Percentiles rank a stretch among this genome's conserved stretches.
Conservation (phyloP, 2,888 invertebrate species). For the Trichopoda pennipes region DNA sequence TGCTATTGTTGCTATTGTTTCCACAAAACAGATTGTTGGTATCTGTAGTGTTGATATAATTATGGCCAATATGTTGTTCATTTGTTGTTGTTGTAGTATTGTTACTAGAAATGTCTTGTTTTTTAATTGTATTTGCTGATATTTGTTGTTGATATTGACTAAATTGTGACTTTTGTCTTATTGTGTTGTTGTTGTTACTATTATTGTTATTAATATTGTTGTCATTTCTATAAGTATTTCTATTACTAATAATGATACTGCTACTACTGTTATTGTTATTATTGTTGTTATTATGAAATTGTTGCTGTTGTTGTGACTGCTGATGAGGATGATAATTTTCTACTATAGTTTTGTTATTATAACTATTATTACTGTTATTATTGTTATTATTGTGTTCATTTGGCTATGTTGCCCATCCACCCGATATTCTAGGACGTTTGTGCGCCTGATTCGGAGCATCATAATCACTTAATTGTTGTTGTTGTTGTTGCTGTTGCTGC, state of each 20-base stretch:
- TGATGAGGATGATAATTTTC: constrained; percentile 68
- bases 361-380: constrained; percentile 41
- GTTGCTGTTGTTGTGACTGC: constrained; percentile 69
- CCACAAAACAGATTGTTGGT: constrained; percentile 56
- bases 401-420: constrained; percentile 95
- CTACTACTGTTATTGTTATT: constrained; percentile 59
- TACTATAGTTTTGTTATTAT: constrained; percentile 62
- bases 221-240: constrained; percentile 7
- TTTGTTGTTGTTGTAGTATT: constrained; percentile 11
- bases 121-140: constrained; percentile 43
- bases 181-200: constrained; percentile 68
- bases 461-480: constrained; percentile 81
- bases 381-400: constrained; percentile 71
- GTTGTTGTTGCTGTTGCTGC: constrained; percentile 75
- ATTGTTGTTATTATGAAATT: constrained; percentile 42
- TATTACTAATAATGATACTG: constrained; percentile 28
- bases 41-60: constrained; percentile 52
- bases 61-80: constrained; percentile 61
- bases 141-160: constrained; percentile 64
- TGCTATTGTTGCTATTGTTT: constrained; percentile 68
- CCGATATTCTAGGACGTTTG: constrained; percentile 93
- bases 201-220: constrained; percentile 1
- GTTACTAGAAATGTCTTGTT: constrained; percentile 54
- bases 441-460: constrained; percentile 82
- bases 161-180: constrained; percentile 63